Evolutionary conservation across 2,797 vertebrate species (phyloP), one percentile per base, ranked within the genome.

Genomic region (Coilia nasus): DNA sequence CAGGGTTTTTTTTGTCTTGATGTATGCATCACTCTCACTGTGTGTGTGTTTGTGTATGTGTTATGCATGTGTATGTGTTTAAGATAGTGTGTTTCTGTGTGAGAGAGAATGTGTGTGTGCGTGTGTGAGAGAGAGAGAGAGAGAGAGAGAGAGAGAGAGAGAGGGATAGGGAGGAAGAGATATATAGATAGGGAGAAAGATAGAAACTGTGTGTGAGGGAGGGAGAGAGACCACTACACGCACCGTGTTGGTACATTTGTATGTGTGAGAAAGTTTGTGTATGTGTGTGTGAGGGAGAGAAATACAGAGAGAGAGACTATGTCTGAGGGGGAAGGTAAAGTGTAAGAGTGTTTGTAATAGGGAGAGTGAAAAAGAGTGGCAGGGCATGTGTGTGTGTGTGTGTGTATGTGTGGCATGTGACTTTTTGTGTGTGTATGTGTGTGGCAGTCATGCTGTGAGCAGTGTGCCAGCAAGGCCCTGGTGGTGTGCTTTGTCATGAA

Each of bases 401-500:
- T 67, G 11, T 14, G 23, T 64, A 5, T 28, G 62, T 67, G 25
- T 67, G 62, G 12, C n/a, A 12, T 11, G n/a, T 1, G n/a, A 10
- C n/a, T n/a, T n/a, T 23, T 21, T 62, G 59, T 41, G 62, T 67
- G 62, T 67, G 11, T 14, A 3, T 67, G 11, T 28, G 62, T 28
- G 62, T 67, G 62, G n/a, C 60, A 28, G 0, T 54, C 50, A 2
- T 2, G 60, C 1, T 31, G 25, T 67, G 62, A 7, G 2, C 7
- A 54, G 86, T 9, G 83, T 31, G 83, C 84, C 89, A 88, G 88
- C 91, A 83, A 86, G 91, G 87, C 80, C 86, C 83, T 50, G 67
- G 85, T 88, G 60, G 88, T 87, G 82, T 67, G 86, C 15, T 94
- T 93, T 84, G 89, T 94, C 84, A 86, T 60, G 90, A 87, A 23